Percentiles rank a stretch among this genome's conserved stretches.
phyloP scores from a whole-genome alignment of 2,113 vertebrate genomes.

The Atherinomorus stipes region DNA sequence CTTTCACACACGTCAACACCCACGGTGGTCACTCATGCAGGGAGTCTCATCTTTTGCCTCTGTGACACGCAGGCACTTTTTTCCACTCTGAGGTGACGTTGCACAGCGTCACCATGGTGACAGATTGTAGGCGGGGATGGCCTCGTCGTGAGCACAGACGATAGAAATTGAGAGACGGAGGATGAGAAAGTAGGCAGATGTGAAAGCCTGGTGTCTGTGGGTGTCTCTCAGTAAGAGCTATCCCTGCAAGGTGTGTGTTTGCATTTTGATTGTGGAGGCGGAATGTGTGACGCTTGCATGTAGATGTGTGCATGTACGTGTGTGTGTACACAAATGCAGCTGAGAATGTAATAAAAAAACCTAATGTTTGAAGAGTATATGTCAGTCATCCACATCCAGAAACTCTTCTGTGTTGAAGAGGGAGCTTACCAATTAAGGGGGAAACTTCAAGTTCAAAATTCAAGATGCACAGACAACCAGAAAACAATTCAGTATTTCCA shows the following conservation, averaged over 20 bases:
- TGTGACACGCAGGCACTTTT: conserved; percentile 29
- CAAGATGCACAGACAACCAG: too few species aligned
- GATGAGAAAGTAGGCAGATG: conserved; percentile 69
- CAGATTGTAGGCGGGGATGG: conserved; percentile 63
- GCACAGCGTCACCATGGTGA: conserved; percentile 55
- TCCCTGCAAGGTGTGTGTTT: conserved; percentile 34
- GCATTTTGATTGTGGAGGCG: conserved; percentile 33
- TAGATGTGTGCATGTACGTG: conserved; percentile 6
- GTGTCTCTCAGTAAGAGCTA: conserved; percentile 53
- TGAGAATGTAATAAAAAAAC: too few species aligned
- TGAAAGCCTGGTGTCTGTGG: conserved; percentile 62
- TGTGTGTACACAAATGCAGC: neutral
- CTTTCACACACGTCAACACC: conserved; percentile 71
- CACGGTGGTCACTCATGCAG: conserved; percentile 48
- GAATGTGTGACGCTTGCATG: conserved; percentile 41
- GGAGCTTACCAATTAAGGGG: too few species aligned
- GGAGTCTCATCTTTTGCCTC: conserved; percentile 37
- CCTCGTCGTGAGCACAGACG: conserved; percentile 44
- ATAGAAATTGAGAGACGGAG: conserved; percentile 61
- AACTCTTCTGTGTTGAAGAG: too few species aligned
- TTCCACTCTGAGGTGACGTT: conserved; percentile 75
- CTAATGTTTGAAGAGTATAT: too few species aligned
- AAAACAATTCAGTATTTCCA: too few species aligned
- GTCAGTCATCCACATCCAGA: too few species aligned
- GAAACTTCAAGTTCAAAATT: too few species aligned